These are phyloP conservation scores for Octopus sinensis DNA, from an alignment of 1,140 invertebrate genomes.

Conservation along the genomic window DNA sequence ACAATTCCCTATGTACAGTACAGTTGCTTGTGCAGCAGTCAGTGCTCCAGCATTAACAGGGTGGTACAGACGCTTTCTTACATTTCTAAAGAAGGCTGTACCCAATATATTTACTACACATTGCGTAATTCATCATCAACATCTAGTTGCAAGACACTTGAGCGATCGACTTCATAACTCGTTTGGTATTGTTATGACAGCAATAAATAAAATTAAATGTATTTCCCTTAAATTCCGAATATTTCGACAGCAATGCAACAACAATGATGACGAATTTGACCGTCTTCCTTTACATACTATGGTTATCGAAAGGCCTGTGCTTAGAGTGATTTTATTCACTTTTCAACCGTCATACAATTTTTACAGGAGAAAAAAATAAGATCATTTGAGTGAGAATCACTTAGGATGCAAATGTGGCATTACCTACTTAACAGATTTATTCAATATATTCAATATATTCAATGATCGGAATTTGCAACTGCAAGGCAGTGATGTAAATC, in stretches of 20 bases:
- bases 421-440: too few species aligned
- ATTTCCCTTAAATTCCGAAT: background rate
- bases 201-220: background rate
- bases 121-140: background rate
- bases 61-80: background rate
- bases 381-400: too few species aligned
- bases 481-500: too few species aligned
- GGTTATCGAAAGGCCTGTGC: background rate
- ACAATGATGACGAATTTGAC: background rate
- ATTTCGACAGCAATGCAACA: background rate
- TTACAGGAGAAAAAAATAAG: background rate
- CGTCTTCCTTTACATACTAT: background rate
- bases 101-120: background rate
- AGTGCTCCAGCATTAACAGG: background rate
- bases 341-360: background rate
- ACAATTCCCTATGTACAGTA: background rate
- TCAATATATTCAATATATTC: too few species aligned
- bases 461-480: too few species aligned
- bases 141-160: background rate
- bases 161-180: background rate
- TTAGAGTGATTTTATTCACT: conserved; percentile 3
- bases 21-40: background rate
- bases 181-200: background rate
- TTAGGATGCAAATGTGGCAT: too few species aligned
- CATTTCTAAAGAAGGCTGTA: background rate